These are phyloP conservation scores for Delia radicum DNA, from an alignment of 1,140 invertebrate genomes.

Conservation along the genomic window DNA sequence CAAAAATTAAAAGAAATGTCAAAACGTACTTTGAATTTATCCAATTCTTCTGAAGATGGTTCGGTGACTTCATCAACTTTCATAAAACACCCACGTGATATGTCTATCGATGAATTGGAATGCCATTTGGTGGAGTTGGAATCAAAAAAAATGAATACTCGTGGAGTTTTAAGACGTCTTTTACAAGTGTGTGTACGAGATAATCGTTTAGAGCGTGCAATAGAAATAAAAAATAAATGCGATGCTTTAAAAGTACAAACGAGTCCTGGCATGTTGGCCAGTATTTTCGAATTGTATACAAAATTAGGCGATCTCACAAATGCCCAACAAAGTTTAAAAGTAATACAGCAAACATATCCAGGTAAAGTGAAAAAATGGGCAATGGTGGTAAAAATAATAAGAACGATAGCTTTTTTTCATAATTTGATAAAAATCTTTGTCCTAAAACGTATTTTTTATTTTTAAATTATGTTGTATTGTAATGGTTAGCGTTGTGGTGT, in stretches of 20 bases:
- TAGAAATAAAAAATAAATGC: constrained; percentile 54
- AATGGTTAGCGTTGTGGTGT: too few species aligned
- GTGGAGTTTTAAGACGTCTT: constrained; percentile 57
- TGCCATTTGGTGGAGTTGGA: constrained; percentile 58
- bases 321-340: constrained; percentile 47
- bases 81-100: constrained; percentile 53
- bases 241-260: constrained; percentile 47
- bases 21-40: constrained; percentile 29
- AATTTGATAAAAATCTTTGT: too few species aligned
- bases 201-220: constrained; percentile 53
- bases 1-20: constrained; percentile 39
- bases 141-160: constrained; percentile 56
- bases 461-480: background rate
- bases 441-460: background rate
- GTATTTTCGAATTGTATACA: constrained; percentile 56
- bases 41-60: constrained; percentile 27
- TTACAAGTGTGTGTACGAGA: constrained; percentile 54
- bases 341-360: constrained; percentile 40
- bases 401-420: background rate
- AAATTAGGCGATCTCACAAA: constrained; percentile 47
- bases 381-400: background rate
- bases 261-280: constrained; percentile 57
- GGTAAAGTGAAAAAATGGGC: constrained; percentile 32
- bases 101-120: constrained; percentile 59
- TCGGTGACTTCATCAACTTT: constrained; percentile 35